phyloP scores from a whole-genome alignment of 2,888 invertebrate genomes.

The Mamestra brassicae region DNA sequence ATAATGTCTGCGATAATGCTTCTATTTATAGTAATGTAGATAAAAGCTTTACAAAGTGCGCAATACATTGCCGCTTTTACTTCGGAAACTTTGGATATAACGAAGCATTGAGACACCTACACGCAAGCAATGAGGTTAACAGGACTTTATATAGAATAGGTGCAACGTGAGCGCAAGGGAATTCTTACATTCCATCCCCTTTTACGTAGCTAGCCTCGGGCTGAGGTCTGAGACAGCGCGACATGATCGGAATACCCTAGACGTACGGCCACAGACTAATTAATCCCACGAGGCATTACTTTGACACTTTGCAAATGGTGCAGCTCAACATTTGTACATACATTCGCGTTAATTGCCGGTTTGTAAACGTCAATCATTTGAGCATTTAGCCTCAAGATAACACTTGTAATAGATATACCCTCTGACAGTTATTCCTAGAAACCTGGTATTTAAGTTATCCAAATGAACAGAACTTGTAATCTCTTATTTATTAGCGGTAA shows the following conservation, averaged over 20 bases:
- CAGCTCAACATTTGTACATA: slow-evolving; percentile 55
- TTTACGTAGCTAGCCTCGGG: slow-evolving; percentile 68
- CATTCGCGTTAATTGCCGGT: slow-evolving; percentile 62
- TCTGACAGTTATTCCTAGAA: slow-evolving; percentile 49
- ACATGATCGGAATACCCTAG: slow-evolving; percentile 56
- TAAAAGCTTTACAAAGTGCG: slow-evolving; percentile 62
- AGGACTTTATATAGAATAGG: slow-evolving; percentile 52
- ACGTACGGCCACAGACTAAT: slow-evolving; percentile 56
- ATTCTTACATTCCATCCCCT: slow-evolving; percentile 69
- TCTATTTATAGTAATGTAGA: slow-evolving; percentile 65
- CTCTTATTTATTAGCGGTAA: slow-evolving; percentile 51
- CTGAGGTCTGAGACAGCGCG: slow-evolving; percentile 63
- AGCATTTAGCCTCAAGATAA: slow-evolving; percentile 61
- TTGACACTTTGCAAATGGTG: slow-evolving; percentile 64
- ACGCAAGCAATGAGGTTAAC: slow-evolving; percentile 51
- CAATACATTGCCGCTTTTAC: slow-evolving; percentile 60
- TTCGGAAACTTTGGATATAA: slow-evolving; percentile 44
- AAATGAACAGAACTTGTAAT: slow-evolving; percentile 42
- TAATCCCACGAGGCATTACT: slow-evolving; percentile 61
- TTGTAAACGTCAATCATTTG: slow-evolving; percentile 59
- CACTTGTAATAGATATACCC: slow-evolving; percentile 53
- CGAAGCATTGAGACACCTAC: slow-evolving; percentile 68
- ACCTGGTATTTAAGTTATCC: slow-evolving; percentile 52
- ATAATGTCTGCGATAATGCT: slow-evolving; percentile 57
- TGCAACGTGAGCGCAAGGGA: slow-evolving; percentile 50